phyloP scores from a whole-genome alignment of 2,113 vertebrate species.

The Eurystomus gularis region DNA sequence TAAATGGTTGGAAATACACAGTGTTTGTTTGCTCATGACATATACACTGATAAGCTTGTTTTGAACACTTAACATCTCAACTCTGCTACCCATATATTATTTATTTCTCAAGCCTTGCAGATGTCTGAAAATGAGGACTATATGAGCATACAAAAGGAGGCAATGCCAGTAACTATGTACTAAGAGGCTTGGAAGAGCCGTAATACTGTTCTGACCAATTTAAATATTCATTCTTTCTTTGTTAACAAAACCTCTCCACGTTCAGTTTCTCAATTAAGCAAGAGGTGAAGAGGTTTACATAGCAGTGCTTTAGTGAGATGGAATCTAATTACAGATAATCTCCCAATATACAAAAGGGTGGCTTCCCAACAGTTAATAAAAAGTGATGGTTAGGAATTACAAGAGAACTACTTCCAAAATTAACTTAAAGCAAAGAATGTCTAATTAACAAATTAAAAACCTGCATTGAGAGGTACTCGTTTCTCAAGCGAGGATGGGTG shows the following conservation, averaged over 20 bases:
- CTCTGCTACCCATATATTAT: not conserved
- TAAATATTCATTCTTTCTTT: slow-evolving; percentile 60
- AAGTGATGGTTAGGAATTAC: not conserved
- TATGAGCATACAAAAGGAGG: not conserved
- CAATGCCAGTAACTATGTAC: not conserved
- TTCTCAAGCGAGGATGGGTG: not conserved
- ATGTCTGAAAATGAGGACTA: not conserved
- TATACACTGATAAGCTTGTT: not conserved
- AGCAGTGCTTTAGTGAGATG: slow-evolving; percentile 15
- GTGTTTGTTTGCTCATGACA: not conserved
- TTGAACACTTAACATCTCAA: not conserved
- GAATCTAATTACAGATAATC: slow-evolving; percentile 39
- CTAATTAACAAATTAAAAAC: slow-evolving; percentile 5
- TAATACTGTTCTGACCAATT: slow-evolving; percentile 13
- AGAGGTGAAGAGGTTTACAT: slow-evolving; percentile 43
- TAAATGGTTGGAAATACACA: not conserved
- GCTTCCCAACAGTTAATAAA: slow-evolving; percentile 29
- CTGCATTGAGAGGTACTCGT: not conserved
- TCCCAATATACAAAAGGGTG: slow-evolving; percentile 13
- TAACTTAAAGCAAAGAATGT: not conserved
- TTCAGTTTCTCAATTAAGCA: slow-evolving; percentile 48
- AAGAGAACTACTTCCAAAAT: not conserved
- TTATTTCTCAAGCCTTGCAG: not conserved
- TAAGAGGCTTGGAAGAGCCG: slow-evolving; percentile 19
- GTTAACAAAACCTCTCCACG: slow-evolving; percentile 36